Evolutionary conservation across 2,797 vertebrate species (phyloP).

Genomic region (Gobionotothen gibberifrons): DNA sequence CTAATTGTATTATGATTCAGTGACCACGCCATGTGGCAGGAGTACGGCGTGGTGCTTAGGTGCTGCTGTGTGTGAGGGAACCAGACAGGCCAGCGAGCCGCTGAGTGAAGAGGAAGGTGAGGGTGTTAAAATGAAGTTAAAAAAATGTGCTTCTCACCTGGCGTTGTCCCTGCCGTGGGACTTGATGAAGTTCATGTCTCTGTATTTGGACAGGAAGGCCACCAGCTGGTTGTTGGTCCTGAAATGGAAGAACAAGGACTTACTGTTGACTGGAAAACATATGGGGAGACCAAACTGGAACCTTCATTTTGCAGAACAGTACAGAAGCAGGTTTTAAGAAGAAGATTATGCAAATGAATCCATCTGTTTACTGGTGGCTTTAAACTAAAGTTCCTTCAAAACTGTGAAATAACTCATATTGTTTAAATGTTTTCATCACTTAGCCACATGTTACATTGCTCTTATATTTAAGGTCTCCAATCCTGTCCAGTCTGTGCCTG

Average conservation of each 20-base stretch:
- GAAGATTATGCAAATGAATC: conserved; percentile 20
- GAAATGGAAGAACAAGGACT: conserved; percentile 48
- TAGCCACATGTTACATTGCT: no score
- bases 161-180: conserved; percentile 98
- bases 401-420: neutral
- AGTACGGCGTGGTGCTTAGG: conserved; percentile 17
- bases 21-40: conserved; percentile 58
- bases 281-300: conserved; percentile 16
- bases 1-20: conserved; percentile 78
- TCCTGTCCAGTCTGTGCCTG: no score
- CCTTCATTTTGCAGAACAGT: conserved; percentile 25
- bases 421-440: no score
- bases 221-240: conserved; percentile 98
- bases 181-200: conserved; percentile 98
- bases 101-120: conserved; percentile 3
- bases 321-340: conserved; percentile 16
- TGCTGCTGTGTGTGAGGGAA: conserved; percentile 28
- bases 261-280: conserved; percentile 46
- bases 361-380: conserved; percentile 3
- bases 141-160: conserved; percentile 83
- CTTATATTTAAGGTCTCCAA: no score
- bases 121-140: conserved; percentile 30
- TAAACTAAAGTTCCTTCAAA: neutral
- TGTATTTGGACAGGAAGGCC: conserved; percentile 95
- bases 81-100: conserved; percentile 23